Base-by-base conservation (phyloP, 2,888 invertebrate species). In the Scaptomyza parva region DNA sequence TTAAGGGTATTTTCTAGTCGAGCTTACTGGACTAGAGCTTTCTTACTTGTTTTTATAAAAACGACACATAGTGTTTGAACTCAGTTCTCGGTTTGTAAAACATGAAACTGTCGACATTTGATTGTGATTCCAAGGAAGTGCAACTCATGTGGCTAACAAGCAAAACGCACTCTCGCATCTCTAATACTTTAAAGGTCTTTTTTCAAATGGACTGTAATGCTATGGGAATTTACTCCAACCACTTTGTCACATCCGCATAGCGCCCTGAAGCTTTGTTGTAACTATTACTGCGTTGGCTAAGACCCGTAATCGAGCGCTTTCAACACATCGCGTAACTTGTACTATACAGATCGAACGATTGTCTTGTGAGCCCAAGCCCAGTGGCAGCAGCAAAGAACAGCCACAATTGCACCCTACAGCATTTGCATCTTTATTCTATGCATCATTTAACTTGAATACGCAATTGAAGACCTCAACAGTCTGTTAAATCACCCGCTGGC, bases 221-320 rank as follows among this genome's bases (percentile, higher is more conserved):
- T 50, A 47, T 50, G 20, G 37, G 20, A 39, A 47, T 39, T 30
- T 54, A 5, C 57, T 20, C 17, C 47, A 6, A 37, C 39, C 48
- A 63, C 50, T 55, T 76, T 54, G 61, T 54, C 60, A 43, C 9
- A 53, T 20, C 54, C 53, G 24, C 50, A 75, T 30, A 40, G 11
- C 9, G 33, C 37, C 28, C 35, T 35, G 39, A 24, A 61, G 44
- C 61, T 44, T 55, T 43, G 59, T 20, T 43, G 33, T 30, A 39
- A 28, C 28, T 40, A 3, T 28, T 62, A 48, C 18, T 35, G 14
- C 2, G 14, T 35, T 35, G 40, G 37, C 20, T 26, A 2, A 12
- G 2, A 30, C 22, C 18, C 67, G 39, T 24, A 33, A 53, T 51
- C 50, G 39, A 58, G 35, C 45, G 50, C 12, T 17, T 28, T 47